Base-by-base conservation (phyloP, 1,140 invertebrate species). In the Leptoteleia sp. region DNA sequence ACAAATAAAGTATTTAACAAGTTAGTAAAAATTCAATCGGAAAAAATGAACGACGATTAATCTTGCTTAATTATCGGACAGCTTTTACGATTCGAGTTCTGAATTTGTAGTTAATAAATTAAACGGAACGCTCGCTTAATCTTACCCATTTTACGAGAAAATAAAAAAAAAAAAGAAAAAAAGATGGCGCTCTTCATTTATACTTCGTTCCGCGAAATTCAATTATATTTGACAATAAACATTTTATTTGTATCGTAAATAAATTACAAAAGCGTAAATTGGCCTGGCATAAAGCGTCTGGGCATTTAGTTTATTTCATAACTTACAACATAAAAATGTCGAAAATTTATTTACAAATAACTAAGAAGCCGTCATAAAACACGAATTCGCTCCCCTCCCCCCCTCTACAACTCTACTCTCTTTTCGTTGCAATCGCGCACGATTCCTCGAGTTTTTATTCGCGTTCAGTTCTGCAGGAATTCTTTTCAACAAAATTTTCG, bases 281-380 rank as follows among this genome's bases (percentile, higher is more conserved):
- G n/a, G 11, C 19, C n/a, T n/a, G n/a, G 17, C 8, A 47, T 37
- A 47, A 47, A 52, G 37, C 8, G n/a, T 42, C 7, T 37, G 2
- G 2, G 37, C 11, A 37, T 57, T 55, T 55, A 47, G 48, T 43
- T 50, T 43, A 52, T 52, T 65, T 25, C 29, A 11, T 40, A 35
- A 52, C 38, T 65, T 52, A 27, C 37, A 16, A 27, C 47, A 29
- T 45, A 54, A 67, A 67, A 42, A 70, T 43, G 54, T 61, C 33
- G 12, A 25, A 35, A 61, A 70, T 59, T 35, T 67, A 67, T 67
- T 67, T 59, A 70, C 43, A 70, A 70, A 70, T 70, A 25, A 70
- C 19, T 42, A 29, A 35, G 16, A 31, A 16, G 2, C 13, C 12
- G 45, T 48, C 67, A 27, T 71, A 71, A 71, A 61, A 37, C 11